Evolutionary conservation across 2,797 vertebrate genomes (phyloP), one percentile per base, ranked within the genome.

Genomic region (Craterocephalus amniculus): DNA sequence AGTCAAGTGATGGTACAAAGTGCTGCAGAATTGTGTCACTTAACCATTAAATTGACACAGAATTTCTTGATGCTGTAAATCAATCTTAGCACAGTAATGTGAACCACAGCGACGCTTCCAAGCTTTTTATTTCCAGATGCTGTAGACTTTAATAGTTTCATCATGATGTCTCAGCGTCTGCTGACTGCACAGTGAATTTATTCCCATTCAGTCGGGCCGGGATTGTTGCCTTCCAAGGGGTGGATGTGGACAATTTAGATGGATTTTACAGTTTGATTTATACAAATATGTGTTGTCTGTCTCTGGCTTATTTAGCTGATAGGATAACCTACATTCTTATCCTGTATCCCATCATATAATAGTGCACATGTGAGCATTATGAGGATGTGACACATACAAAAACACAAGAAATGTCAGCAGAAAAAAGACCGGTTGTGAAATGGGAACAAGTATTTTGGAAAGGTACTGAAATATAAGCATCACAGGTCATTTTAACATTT

Each of bases 151-250:
- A 24, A 52, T 64, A 63, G 75, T 78, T 80, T 26, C 31, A 40
- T 58, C 6, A 60, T 12, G 40, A 70, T 29, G 65, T 81, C 63
- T 80, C 65, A 43, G 76, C 70, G 63, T 76, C 79, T 80, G 76
- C 80, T 81, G 77, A 78, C 64, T 67, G 81, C 76, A 83, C 78
- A 68, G 68, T 72, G 43, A 77, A 65, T 20, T 60, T 38, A 64
- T 63, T 61, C 1, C 26, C n/a, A 8, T 52, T 66, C 6, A 34
- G 48, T 58, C 26, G 22, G 38, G 66, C 68, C 35, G 52, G 43
- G 51, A 71, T 65, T 29, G 12, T 27, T 72, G 72, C 65, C 81
- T 74, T 83, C 51, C 24, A 34, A 31, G 55, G 58, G 57, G 54
- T 61, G 12, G 63, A 71, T 10, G 6, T 43, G 56, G 61, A 57